A percentile compares a stretch with the other conserved stretches of the same genome.
These are phyloP conservation scores for Odontamblyopus lacepedii DNA, from an alignment of 2,797 vertebrate genomes.

Conservation along the genomic window DNA sequence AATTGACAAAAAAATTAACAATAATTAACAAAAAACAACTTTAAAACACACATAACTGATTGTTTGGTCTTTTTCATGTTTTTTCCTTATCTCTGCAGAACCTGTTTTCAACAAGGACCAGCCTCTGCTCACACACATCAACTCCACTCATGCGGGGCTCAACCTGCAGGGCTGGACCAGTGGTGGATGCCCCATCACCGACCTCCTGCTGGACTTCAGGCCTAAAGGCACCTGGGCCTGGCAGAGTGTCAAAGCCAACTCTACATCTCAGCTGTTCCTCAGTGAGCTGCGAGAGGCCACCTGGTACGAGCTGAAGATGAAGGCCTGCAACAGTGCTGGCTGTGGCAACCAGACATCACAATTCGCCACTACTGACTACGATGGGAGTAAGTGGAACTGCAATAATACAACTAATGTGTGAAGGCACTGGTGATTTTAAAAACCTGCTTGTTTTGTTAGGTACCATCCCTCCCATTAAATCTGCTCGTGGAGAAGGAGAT, in stretches of 20 bases:
- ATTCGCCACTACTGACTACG: constrained; percentile 96
- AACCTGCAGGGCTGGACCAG: constrained; percentile 98
- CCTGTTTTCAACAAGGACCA: constrained; percentile 98
- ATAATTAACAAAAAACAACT: too few species aligned
- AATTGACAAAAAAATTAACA: background rate
- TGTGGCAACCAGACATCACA: constrained; percentile 93
- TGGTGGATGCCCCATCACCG: constrained; percentile 94
- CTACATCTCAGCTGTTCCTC: constrained; percentile 89
- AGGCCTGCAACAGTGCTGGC: constrained; percentile 96
- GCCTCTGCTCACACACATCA: constrained; percentile 97
- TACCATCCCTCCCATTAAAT: constrained; percentile 97
- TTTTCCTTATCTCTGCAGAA: constrained; percentile 65
- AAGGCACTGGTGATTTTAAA: background rate
- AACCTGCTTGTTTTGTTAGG: constrained; percentile 68
- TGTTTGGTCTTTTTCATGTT: constrained; percentile 1
- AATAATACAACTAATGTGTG: background rate
- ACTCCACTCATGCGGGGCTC: constrained; percentile 94
- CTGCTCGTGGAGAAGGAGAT: constrained; percentile 91
- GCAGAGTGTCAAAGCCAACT: constrained; percentile 93
- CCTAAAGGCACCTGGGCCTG: constrained; percentile 97
- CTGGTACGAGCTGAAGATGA: constrained; percentile 98
- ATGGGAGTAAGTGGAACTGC: constrained; percentile 87
- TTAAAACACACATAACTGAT: constrained; percentile 1
- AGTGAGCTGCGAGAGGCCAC: constrained; percentile 94
- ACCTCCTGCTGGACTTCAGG: constrained; percentile 91